Conservation (phyloP, 92 coral and sea anemone species). For the Porites cylindrica region DNA sequence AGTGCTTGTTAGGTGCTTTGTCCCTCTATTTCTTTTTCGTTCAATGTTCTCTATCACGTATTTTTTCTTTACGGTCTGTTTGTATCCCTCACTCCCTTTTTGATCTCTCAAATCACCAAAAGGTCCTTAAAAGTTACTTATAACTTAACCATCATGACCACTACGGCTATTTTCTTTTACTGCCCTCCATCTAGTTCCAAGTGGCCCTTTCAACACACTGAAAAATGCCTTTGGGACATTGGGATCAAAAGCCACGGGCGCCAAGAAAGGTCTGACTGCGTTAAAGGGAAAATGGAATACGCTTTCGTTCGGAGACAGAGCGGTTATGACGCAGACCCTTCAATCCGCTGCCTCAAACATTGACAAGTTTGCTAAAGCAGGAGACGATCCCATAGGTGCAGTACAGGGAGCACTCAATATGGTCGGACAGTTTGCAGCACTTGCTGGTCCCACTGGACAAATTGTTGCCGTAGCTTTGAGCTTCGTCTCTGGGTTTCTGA, state of each 20-base stretch:
- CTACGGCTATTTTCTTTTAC: too few relatives aligned
- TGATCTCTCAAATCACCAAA: too few relatives aligned
- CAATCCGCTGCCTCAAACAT: constrained; percentile 32
- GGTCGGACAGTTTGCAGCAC: constrained; percentile 16
- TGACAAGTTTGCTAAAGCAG: constrained; percentile 15
- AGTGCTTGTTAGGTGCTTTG: too few relatives aligned
- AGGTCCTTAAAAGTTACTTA: too few relatives aligned
- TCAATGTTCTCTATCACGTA: too few relatives aligned
- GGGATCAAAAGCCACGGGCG: constrained; percentile 10
- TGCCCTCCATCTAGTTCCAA: not conserved
- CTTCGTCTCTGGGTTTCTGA: constrained; percentile 55
- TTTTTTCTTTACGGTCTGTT: too few relatives aligned
- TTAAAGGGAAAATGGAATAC: constrained; percentile 3
- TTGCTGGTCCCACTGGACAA: constrained; percentile 52
- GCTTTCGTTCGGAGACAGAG: constrained; percentile 18
- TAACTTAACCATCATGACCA: too few relatives aligned
- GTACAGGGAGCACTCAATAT: not conserved
- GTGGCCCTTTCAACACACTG: not conserved
- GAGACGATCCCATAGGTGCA: too few relatives aligned
- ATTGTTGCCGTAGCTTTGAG: constrained; percentile 31
- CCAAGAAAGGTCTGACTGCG: not conserved
- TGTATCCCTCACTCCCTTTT: too few relatives aligned
- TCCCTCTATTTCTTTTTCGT: too few relatives aligned
- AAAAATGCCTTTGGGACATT: not conserved
- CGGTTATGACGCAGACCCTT: constrained; percentile 1